Percentiles rank a stretch among this genome's conserved stretches.
These are phyloP conservation scores for Rhagoletis pomonella DNA, from an alignment of 1,140 invertebrate genomes.

Conservation along the genomic window DNA sequence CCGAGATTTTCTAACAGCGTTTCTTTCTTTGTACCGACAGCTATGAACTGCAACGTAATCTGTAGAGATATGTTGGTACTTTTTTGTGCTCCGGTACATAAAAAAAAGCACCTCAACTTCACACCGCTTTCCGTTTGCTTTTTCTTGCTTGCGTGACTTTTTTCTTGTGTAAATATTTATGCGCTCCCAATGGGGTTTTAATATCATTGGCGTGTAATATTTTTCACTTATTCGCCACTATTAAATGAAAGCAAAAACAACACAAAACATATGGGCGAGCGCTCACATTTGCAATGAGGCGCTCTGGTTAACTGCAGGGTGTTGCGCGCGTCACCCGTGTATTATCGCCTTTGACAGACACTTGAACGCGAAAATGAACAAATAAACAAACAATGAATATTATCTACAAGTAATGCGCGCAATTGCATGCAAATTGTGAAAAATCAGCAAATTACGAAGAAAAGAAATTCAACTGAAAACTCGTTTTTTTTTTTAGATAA, in stretches of 20 bases:
- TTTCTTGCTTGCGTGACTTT: constrained; percentile 24
- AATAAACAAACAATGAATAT: neutral
- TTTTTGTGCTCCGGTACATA: neutral
- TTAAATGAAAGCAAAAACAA: neutral
- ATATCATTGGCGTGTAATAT: neutral
- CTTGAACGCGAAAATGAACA: neutral
- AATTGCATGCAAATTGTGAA: neutral
- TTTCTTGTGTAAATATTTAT: neutral
- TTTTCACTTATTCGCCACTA: constrained; percentile 9
- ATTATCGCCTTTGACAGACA: neutral
- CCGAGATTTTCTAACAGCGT: neutral
- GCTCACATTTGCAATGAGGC: too few relatives aligned
- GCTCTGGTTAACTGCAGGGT: too few relatives aligned
- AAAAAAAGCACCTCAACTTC: neutral
- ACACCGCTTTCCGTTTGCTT: neutral
- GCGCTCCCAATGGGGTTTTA: neutral
- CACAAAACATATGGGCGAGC: neutral
- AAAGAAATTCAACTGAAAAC: neutral
- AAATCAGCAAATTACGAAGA: constrained; percentile 3
- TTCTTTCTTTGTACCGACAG: neutral
- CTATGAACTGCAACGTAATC: neutral
- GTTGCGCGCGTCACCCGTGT: too few relatives aligned
- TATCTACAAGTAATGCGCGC: neutral
- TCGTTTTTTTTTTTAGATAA: neutral
- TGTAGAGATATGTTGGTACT: neutral